These are phyloP conservation scores for Diarsia dahlii DNA, from an alignment of 2,888 invertebrate species.

Conservation along the genomic window DNA sequence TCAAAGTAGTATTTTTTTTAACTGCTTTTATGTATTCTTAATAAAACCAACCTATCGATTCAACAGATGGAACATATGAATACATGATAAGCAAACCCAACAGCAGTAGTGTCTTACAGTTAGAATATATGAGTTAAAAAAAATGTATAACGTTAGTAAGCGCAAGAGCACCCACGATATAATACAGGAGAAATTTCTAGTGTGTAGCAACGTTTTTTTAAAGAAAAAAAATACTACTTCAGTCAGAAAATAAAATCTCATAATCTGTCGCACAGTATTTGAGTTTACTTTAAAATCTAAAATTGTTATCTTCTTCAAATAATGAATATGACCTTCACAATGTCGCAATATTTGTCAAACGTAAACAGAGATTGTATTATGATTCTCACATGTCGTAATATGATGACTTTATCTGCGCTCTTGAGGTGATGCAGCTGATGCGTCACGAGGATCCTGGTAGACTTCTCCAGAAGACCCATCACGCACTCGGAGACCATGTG, in stretches of 20 bases:
- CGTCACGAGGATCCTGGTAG: constrained; percentile 94
- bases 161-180: not conserved
- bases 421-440: constrained; percentile 96
- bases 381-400: constrained; percentile 92
- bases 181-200: not conserved
- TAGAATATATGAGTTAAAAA: not conserved
- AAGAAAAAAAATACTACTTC: not conserved
- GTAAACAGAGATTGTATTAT: constrained; percentile 1
- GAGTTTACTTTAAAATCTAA: not conserved
- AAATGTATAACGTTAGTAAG: not conserved
- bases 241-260: not conserved
- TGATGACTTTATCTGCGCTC: constrained; percentile 91
- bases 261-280: not conserved
- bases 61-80: not conserved
- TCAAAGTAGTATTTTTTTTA: no score
- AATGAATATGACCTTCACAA: constrained; percentile 6
- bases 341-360: constrained; percentile 14
- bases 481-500: constrained; percentile 93
- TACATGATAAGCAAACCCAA: not conserved
- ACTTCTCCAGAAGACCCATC: constrained; percentile 89
- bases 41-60: not conserved
- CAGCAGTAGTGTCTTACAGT: not conserved
- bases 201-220: not conserved
- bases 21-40: no score
- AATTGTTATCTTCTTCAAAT: constrained; percentile 28